Percentiles rank a stretch among this genome's conserved stretches.
phyloP scores from a whole-genome alignment of 2,113 vertebrate species.

The Gadus chalcogrammus region DNA sequence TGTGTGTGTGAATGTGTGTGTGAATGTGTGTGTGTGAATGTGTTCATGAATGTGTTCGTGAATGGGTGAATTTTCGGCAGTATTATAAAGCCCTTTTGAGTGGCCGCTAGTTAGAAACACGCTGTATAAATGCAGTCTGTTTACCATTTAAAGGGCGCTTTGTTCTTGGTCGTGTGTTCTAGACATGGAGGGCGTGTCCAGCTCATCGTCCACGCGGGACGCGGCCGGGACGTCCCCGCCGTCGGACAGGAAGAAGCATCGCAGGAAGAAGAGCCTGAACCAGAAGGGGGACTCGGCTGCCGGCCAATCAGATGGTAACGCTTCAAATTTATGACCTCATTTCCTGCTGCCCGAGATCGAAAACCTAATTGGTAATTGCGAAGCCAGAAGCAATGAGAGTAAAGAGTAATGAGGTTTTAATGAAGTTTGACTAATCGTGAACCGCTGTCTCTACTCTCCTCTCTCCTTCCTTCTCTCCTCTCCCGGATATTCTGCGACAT shows the following conservation, averaged over 20 bases:
- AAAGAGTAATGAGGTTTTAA: too few relatives aligned
- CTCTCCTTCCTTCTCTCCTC: constrained; percentile 43
- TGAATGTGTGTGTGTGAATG: too few relatives aligned
- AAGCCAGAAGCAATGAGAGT: too few relatives aligned
- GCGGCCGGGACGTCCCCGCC: constrained; percentile 78
- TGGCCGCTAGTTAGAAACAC: too few relatives aligned
- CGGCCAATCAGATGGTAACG: constrained; percentile 87
- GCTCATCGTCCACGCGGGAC: constrained; percentile 79
- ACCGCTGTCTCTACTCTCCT: constrained; percentile 31
- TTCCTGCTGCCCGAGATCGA: background rate
- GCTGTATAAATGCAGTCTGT: too few relatives aligned
- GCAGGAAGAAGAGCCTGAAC: constrained; percentile 85
- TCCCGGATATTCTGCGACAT: constrained; percentile 20
- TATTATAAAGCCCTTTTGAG: too few relatives aligned
- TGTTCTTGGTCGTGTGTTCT: constrained; percentile 21
- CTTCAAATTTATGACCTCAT: background rate
- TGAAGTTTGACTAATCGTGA: background rate
- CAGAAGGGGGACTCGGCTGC: constrained; percentile 82
- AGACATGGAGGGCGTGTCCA: constrained; percentile 69
- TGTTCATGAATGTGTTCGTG: too few relatives aligned
- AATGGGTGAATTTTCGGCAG: too few relatives aligned
- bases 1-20: too few relatives aligned
- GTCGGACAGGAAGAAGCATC: constrained; percentile 86
- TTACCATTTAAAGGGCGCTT: too few relatives aligned
- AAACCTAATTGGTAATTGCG: too few relatives aligned